phyloP scores from a whole-genome alignment of 2,797 vertebrate species.

The Micromesistius poutassou region DNA sequence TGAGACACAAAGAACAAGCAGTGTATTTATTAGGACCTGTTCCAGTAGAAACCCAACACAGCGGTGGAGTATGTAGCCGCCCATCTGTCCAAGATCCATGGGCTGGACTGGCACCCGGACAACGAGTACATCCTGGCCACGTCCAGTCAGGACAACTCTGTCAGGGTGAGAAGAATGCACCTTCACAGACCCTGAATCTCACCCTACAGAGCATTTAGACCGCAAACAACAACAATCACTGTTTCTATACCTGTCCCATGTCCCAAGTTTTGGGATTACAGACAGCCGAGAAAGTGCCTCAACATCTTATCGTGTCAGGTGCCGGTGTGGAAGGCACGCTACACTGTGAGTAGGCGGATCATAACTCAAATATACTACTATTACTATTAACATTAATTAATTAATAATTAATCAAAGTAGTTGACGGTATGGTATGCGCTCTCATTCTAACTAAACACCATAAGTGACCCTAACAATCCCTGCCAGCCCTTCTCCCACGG shows the following conservation, averaged over 20 bases:
- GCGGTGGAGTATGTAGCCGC: slow-evolving; percentile 93
- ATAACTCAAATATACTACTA: too few relatives aligned
- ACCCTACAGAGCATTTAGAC: background rate
- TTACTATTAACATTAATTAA: too few relatives aligned
- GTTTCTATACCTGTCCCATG: background rate
- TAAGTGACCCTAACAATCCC: background rate
- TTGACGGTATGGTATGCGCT: background rate
- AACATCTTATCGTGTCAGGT: slow-evolving; percentile 95
- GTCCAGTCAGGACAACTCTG: slow-evolving; percentile 97
- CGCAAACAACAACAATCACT: background rate
- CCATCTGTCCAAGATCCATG: slow-evolving; percentile 96
- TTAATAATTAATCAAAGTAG: background rate
- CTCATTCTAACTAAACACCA: background rate
- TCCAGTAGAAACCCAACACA: slow-evolving; percentile 87
- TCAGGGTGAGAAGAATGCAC: slow-evolving; percentile 77
- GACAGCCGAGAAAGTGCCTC: slow-evolving; percentile 95
- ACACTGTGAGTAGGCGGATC: slow-evolving; percentile 79
- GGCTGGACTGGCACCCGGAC: slow-evolving; percentile 96
- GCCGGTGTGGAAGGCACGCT: slow-evolving; percentile 96
- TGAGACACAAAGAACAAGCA: background rate
- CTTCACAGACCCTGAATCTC: background rate
- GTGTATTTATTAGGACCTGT: slow-evolving; percentile 1
- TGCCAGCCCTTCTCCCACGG: slow-evolving; percentile 90
- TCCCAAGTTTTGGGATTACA: slow-evolving; percentile 91
- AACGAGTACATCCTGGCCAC: slow-evolving; percentile 91